Conservation (phyloP, 2,113 vertebrate species). For the Mesocricetus auratus region DNA sequence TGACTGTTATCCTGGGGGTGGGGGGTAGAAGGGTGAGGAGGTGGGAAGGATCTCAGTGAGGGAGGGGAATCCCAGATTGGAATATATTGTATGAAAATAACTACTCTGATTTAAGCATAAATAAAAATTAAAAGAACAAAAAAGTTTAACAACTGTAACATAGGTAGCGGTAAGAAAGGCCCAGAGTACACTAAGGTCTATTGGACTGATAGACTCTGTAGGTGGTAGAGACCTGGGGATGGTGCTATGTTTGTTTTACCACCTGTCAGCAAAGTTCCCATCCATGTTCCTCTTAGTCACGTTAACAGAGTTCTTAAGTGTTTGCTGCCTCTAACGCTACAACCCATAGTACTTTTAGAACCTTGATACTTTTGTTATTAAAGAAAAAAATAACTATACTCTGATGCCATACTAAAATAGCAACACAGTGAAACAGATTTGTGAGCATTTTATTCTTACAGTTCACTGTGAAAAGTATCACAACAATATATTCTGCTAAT, state of each 20-base stretch:
- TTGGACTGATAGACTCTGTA: not conserved
- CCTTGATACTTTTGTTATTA: not conserved
- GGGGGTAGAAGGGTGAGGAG: not conserved
- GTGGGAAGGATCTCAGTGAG: not conserved
- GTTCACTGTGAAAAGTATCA: conserved; percentile 43
- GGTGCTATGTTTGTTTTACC: not conserved
- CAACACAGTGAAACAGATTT: not conserved
- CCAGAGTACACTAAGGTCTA: not conserved
- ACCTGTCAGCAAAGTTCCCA: not conserved
- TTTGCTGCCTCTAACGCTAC: not conserved
- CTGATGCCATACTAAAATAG: not conserved
- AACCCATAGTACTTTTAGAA: not conserved
- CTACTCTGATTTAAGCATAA: not conserved
- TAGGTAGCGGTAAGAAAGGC: not conserved
- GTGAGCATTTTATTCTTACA: conserved; percentile 8
- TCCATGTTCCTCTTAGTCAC: not conserved
- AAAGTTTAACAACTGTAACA: not conserved
- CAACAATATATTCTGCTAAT: conserved; percentile 28
- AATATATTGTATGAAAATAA: not conserved
- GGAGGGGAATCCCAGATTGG: not conserved
- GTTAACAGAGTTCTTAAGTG: not conserved
- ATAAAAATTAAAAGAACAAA: not conserved
- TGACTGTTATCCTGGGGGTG: not conserved
- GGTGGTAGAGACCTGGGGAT: not conserved
- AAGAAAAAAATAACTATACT: not conserved